A percentile compares a stretch with the other conserved stretches of the same genome.
Conservation (phyloP, 2,888 invertebrate genomes). For the Sesia bembeciformis region DNA sequence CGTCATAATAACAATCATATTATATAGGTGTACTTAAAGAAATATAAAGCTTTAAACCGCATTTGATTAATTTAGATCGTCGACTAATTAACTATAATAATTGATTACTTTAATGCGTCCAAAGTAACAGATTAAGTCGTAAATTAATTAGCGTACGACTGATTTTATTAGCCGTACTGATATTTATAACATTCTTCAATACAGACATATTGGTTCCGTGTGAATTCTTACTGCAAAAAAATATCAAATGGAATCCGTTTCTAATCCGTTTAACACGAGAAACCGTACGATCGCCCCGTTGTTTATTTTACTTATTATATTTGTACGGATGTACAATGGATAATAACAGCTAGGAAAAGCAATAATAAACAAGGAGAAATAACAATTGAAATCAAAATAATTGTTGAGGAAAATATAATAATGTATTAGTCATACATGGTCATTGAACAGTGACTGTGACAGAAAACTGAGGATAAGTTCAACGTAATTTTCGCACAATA, state of each 20-base stretch:
- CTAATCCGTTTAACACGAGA: background rate
- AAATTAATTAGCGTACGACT: no score
- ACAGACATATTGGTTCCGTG: no score
- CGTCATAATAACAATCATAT: no score
- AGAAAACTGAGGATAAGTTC: constrained; percentile 8
- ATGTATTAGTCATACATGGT: constrained; percentile 9
- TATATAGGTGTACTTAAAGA: no score
- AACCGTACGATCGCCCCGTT: background rate
- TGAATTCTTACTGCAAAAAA: no score
- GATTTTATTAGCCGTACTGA: no score
- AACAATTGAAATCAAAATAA: background rate
- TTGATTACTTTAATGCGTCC: no score
- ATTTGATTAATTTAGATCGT: no score
- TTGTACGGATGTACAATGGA: background rate
- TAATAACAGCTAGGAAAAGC: background rate
- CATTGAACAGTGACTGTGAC: constrained; percentile 8
- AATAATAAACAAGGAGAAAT: background rate
- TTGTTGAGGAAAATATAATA: background rate
- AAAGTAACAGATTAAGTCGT: no score
- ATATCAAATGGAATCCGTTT: background rate
- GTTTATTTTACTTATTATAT: background rate
- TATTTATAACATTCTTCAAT: no score
- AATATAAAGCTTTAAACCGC: no score
- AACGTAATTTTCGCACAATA: constrained; percentile 4
- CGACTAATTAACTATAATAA: no score